Evolutionary conservation across 2,113 vertebrate genomes (phyloP), one percentile per base, ranked within the genome.

Genomic region (Rhinopomastus cyanomelas): DNA sequence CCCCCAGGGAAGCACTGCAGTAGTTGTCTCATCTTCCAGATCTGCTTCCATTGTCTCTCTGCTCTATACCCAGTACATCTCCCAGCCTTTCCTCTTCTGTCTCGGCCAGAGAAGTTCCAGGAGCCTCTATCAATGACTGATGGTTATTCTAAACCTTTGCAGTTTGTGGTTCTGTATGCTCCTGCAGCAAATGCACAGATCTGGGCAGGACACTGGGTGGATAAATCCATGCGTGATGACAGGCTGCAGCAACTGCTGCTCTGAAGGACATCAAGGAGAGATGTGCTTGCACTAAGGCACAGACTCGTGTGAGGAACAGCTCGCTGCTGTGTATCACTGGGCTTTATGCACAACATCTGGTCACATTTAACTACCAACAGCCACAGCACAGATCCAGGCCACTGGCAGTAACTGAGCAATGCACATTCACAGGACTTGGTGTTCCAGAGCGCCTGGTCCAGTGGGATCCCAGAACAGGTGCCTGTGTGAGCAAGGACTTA

Each of bases 211-310:
- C 15, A 2, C 19, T 8, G 57, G 8, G 1, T 34, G 42, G 19
- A 39, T 36, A 57, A 74, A 59, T 8, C 25, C 2, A 1, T 0
- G 0, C 3, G 59, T 1, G 3, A 30, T 12, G 30, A 34, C 4
- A 79, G 37, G 53, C 27, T 75, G 23, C 61, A 71, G 71, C 30
- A 66, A 5, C 12, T 23, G 44, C 57, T 55, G 52, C 62, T 53
- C 66, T 53, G 56, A 49, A 29, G 16, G 44, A 36, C 2, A 1
- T 22, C 27, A 16, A 8, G 55, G 12, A 84, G 37, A 60, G 17
- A 26, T 9, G 1, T 0, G 5, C 11, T 34, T 53, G 36, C 16
- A 2, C 17, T 23, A 10, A 4, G 30, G 56, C 57, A 46, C 52
- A 53, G 26, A 44, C 7, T 32, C 5, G 14, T 0, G 27, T 11